phyloP scores from a whole-genome alignment of 1,140 invertebrate species.

The Drosophila orena region DNA sequence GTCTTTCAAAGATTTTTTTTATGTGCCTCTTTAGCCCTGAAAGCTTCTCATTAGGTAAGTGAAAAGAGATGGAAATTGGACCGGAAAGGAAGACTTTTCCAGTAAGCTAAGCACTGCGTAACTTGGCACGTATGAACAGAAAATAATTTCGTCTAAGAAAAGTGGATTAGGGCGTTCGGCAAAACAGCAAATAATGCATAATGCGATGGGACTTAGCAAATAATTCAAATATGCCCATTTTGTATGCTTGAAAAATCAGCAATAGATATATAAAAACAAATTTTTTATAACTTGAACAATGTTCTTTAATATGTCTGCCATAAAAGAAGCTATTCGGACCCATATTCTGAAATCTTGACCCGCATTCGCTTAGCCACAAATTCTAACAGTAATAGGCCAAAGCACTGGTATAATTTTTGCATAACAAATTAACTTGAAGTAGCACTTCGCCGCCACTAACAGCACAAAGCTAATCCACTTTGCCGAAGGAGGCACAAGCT shows the following conservation, averaged over 20 bases:
- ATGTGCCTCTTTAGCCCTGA: slow-evolving; percentile 13
- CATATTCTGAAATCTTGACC: slow-evolving; percentile 14
- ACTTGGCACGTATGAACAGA: slow-evolving; percentile 9
- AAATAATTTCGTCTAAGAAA: neutral
- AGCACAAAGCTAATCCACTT: slow-evolving; percentile 10
- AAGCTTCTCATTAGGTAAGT: slow-evolving; percentile 52
- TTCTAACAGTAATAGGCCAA: slow-evolving; percentile 37
- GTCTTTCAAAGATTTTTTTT: slow-evolving; percentile 15
- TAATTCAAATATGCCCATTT: no score
- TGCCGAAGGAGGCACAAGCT: neutral
- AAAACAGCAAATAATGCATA: neutral
- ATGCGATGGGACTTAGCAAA: neutral
- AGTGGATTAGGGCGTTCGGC: neutral
- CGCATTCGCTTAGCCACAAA: slow-evolving; percentile 23
- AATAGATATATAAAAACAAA: no score
- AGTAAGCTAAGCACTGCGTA: slow-evolving; percentile 13
- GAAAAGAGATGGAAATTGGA: slow-evolving; percentile 28
- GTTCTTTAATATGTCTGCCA: no score
- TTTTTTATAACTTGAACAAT: no score
- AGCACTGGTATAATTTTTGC: slow-evolving; percentile 14
- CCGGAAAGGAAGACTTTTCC: neutral
- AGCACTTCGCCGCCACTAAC: slow-evolving; percentile 8
- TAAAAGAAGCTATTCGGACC: neutral
- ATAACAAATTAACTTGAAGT: slow-evolving; percentile 45
- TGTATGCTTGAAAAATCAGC: no score